Evolutionary conservation across 2,888 invertebrate genomes (phyloP).

Genomic region (Caenorhabditis macrosperma): DNA sequence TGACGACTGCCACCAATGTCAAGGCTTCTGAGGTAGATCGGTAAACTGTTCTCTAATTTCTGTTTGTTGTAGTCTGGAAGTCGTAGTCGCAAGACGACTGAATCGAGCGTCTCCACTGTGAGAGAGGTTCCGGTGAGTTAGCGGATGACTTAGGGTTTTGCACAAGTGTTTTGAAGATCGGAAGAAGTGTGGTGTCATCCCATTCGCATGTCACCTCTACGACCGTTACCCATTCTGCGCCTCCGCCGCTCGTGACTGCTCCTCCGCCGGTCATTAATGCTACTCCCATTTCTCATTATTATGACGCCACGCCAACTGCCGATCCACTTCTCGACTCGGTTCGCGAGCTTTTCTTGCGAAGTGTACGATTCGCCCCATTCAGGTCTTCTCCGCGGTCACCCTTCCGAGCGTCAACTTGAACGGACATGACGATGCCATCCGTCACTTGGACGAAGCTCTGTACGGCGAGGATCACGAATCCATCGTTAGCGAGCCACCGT

Average conservation of each 20-base stretch:
- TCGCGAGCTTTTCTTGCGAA: background rate
- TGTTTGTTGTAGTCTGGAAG: conserved; percentile 29
- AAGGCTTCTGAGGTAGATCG: conserved; percentile 23
- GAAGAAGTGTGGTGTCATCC: conserved; percentile 28
- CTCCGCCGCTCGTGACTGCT: conserved; percentile 6
- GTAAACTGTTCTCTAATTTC: background rate
- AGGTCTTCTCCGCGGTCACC: conserved; percentile 62
- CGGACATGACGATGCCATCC: conserved; percentile 57
- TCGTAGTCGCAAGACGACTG: conserved; percentile 56
- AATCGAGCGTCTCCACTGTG: conserved; percentile 48
- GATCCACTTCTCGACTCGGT: conserved; percentile 51
- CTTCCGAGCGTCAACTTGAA: conserved; percentile 53
- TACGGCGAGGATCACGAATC: conserved; percentile 55
- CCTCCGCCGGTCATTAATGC: conserved; percentile 35
- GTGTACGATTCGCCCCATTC: background rate
- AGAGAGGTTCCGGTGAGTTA: conserved; percentile 46
- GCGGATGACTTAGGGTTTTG: background rate
- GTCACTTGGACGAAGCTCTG: conserved; percentile 55
- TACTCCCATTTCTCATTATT: conserved; percentile 41
- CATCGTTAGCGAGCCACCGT: conserved; percentile 60
- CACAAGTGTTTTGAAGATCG: conserved; percentile 20
- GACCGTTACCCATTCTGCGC: conserved; percentile 7
- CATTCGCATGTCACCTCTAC: conserved; percentile 33
- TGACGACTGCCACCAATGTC: conserved; percentile 32
- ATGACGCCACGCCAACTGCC: conserved; percentile 37